These are phyloP conservation scores for Danaus plexippus DNA, from an alignment of 1,140 invertebrate genomes.

Conservation along the genomic window DNA sequence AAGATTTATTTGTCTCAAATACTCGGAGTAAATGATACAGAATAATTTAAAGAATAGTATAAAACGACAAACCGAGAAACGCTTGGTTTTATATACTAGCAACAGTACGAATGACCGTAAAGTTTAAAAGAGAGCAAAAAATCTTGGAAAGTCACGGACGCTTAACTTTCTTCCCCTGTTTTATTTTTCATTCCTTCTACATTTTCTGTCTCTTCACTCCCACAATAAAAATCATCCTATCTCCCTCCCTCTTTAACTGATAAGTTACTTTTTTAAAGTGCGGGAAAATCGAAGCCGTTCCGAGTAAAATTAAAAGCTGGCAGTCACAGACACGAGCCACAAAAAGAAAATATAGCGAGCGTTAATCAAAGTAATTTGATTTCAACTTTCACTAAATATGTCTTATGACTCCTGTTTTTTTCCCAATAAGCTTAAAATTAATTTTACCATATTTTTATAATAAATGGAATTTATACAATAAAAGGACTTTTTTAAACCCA, in stretches of 20 bases:
- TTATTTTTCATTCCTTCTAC: conserved; percentile 65
- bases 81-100: conserved; percentile 49
- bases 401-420: too few relatives aligned
- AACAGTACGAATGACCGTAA: conserved; percentile 47
- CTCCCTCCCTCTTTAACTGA: conserved; percentile 55
- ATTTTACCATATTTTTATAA: too few relatives aligned
- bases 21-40: neutral
- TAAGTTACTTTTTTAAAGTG: conserved; percentile 70
- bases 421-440: too few relatives aligned
- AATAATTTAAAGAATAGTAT: conserved; percentile 29
- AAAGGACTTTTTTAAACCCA: too few relatives aligned
- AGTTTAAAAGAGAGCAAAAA: conserved; percentile 70
- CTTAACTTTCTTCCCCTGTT: conserved; percentile 71
- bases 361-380: conserved; percentile 45
- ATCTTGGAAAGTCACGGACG: conserved; percentile 71
- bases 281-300: conserved; percentile 64
- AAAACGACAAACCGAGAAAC: conserved; percentile 55
- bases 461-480: too few relatives aligned
- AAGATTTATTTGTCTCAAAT: neutral
- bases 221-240: conserved; percentile 28
- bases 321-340: conserved; percentile 60
- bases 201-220: conserved; percentile 35
- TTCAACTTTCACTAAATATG: conserved; percentile 2
- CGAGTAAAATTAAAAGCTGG: conserved; percentile 63
- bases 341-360: conserved; percentile 58